Evolutionary conservation across 2,888 invertebrate genomes (phyloP), one percentile per base, ranked within the genome.

Genomic region (Acanthosepion esculentum): DNA sequence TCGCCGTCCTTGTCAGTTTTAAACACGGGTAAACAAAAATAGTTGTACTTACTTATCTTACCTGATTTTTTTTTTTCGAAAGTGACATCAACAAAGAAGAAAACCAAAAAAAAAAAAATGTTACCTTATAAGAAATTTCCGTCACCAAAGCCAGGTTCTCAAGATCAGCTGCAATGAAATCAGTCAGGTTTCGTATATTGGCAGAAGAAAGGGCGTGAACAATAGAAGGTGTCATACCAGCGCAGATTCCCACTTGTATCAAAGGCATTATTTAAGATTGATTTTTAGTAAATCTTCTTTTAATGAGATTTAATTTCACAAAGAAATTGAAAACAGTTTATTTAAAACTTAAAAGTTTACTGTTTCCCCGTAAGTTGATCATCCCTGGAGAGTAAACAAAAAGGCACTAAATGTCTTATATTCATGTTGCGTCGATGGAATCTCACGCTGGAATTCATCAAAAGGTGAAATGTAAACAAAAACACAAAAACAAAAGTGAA

Each of bases 41-140:
- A 12, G 15, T 53, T 15, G 50, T 15, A 53, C 15, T 53, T 53
- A 10, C 15, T 53, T 15, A 53, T 6, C 50, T 53, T 53, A 0
- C 15, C 15, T 53, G 10, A 53, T 55, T 55, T 55, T 18, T 20
- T 55, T 55, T 55, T 55, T 55, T 55, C 4, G 18, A 55, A 55
- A 15, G 20, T 59, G 20, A 59, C 6, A 59, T n/a, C 78, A 10
- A 29, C 23, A 64, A 20, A 64, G 7, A 78, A 78, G n/a, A 78
- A 8, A 78, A 78, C 15, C 7, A 1, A 78, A 29, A 78, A 78
- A 78, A 8, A 6, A 78, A n/a, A 78, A 8, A 29, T 12, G n/a
- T 33, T 64, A 94, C 94, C 94, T 94, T 94, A 64, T 64, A 94
- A 0, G 94, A 94, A 33, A 94, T 94, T 15, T 64, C 94, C 0